A percentile compares a stretch with the other conserved stretches of the same genome.
phyloP scores from a whole-genome alignment of 2,113 vertebrate species.

The Condylura cristata region DNA sequence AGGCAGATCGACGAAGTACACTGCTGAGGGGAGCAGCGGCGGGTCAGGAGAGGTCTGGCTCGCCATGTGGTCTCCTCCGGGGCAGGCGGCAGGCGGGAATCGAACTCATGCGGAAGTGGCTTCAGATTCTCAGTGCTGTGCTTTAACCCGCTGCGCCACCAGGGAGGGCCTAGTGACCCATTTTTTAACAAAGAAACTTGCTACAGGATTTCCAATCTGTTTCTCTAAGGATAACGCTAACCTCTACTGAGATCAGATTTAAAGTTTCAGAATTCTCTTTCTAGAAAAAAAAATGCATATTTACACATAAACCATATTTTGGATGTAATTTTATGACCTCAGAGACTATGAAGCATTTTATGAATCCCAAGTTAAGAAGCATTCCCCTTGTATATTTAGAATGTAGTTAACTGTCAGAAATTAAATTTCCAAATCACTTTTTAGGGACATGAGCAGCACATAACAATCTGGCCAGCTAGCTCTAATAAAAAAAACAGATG shows the following conservation, averaged over 20 bases:
- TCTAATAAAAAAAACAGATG: neutral
- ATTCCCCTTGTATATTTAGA: neutral
- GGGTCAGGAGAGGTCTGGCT: no score
- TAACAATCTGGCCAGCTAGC: neutral
- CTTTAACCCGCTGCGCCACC: no score
- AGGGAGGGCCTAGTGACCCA: neutral
- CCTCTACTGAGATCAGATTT: neutral
- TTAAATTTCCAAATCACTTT: constrained; percentile 16
- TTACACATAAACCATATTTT: neutral
- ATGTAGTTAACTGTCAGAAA: neutral
- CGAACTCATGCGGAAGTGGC: no score
- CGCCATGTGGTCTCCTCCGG: no score
- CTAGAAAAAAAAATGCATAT: neutral
- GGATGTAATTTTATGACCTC: neutral
- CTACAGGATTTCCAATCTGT: neutral
- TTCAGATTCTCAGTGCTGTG: no score
- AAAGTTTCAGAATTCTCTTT: neutral
- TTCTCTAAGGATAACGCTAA: neutral
- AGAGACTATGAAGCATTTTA: neutral
- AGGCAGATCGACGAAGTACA: no score
- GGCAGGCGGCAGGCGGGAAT: no score
- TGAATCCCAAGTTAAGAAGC: neutral
- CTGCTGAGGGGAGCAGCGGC: no score
- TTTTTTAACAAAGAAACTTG: neutral
- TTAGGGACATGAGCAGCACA: neutral